Conservation (phyloP, 2,113 vertebrate genomes). For the Elaphurus davidianus region DNA sequence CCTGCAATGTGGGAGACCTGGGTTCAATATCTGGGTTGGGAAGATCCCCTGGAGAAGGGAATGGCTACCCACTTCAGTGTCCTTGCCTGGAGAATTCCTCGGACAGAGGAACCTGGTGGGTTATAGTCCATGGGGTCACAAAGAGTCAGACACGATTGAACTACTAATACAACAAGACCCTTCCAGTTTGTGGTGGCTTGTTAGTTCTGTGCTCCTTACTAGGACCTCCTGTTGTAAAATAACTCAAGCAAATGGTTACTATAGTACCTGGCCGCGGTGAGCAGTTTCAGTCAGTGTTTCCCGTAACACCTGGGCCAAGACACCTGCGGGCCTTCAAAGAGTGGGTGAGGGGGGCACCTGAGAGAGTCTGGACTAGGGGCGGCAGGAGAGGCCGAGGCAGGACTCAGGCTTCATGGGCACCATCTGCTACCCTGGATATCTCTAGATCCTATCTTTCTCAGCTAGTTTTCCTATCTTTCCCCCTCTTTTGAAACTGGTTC, state of each 20-base stretch:
- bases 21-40: not conserved
- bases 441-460: not conserved
- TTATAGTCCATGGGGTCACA: not conserved
- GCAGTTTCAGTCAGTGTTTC: not conserved
- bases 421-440: not conserved
- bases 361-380: not conserved
- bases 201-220: not conserved
- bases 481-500: not conserved
- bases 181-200: not conserved
- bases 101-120: not conserved
- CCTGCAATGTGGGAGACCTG: not conserved
- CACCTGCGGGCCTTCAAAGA: not conserved
- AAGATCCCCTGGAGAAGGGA: not conserved
- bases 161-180: not conserved
- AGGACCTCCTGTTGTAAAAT: not conserved
- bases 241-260: not conserved
- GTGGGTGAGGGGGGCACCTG: not conserved
- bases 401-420: not conserved
- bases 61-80: not conserved
- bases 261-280: not conserved
- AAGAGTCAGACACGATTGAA: not conserved
- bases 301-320: not conserved
- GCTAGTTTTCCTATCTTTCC: not conserved
- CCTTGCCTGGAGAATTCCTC: not conserved
- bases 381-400: not conserved